These are phyloP conservation scores for Varecia variegata DNA, from an alignment of 2,797 vertebrate species.

Conservation along the genomic window DNA sequence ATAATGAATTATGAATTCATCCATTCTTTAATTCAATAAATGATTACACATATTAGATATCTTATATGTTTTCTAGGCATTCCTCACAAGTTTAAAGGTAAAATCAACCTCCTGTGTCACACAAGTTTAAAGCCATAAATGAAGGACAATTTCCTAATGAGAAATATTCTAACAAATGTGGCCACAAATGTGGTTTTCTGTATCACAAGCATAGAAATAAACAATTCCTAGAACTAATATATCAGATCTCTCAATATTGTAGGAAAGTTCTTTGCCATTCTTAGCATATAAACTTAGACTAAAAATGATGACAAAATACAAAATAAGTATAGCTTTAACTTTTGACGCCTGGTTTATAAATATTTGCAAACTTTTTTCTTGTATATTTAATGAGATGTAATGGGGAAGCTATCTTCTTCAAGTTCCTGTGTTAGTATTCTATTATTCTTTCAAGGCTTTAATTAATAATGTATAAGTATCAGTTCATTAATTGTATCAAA, in stretches of 20 bases:
- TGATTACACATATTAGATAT: neutral
- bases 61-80: neutral
- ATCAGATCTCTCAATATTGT: neutral
- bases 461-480: neutral
- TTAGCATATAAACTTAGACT: neutral
- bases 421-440: neutral
- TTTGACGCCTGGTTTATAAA: neutral
- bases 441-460: neutral
- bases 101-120: neutral
- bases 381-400: neutral
- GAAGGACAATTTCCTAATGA: neutral
- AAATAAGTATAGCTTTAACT: constrained; percentile 9
- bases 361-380: neutral
- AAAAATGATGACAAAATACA: neutral
- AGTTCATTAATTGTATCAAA: neutral
- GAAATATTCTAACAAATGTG: neutral
- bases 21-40: neutral
- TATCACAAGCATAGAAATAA: neutral
- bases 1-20: constrained; percentile 26
- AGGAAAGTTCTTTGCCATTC: neutral
- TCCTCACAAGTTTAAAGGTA: neutral
- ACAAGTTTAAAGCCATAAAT: neutral
- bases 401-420: neutral
- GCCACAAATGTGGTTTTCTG: neutral
- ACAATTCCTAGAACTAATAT: neutral